Evolutionary conservation across 2,113 vertebrate species (phyloP).

Genomic region (Grallaria varia): DNA sequence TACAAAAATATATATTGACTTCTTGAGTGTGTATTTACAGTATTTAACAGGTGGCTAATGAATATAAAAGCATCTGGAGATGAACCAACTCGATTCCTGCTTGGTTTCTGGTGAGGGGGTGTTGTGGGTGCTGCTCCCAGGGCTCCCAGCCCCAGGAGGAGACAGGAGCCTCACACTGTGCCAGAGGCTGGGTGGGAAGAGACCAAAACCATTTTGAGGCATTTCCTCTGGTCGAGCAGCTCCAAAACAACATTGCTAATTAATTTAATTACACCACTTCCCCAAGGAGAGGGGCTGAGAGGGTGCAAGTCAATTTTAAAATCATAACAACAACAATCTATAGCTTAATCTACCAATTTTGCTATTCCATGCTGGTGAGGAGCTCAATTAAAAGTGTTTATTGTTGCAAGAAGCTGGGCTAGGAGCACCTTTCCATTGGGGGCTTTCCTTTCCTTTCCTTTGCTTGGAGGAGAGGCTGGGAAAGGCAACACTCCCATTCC

Average conservation of each 20-base stretch:
- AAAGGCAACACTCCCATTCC: not conserved
- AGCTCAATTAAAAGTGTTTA: not conserved
- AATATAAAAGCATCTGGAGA: constrained; percentile 32
- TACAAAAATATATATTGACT: constrained; percentile 92
- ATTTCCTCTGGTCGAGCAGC: not conserved
- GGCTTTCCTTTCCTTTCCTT: not conserved
- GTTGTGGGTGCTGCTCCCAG: not conserved
- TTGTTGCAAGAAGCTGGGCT: not conserved
- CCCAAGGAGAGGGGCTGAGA: not conserved
- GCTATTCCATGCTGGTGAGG: not conserved
- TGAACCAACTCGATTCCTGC: constrained; percentile 23
- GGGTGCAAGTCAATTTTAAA: not conserved
- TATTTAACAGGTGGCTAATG: constrained; percentile 79
- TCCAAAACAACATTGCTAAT: not conserved
- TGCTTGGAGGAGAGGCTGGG: not conserved
- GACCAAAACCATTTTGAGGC: not conserved
- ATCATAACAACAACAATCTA: not conserved
- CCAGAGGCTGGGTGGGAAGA: not conserved
- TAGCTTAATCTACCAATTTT: not conserved
- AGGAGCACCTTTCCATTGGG: not conserved
- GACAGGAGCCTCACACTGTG: not conserved
- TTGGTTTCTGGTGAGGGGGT: not conserved
- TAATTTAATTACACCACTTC: constrained; percentile 8
- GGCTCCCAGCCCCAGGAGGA: not conserved
- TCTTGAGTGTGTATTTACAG: constrained; percentile 88